Conservation (phyloP, 2,113 vertebrate genomes). For the Solenodon paradoxus region DNA sequence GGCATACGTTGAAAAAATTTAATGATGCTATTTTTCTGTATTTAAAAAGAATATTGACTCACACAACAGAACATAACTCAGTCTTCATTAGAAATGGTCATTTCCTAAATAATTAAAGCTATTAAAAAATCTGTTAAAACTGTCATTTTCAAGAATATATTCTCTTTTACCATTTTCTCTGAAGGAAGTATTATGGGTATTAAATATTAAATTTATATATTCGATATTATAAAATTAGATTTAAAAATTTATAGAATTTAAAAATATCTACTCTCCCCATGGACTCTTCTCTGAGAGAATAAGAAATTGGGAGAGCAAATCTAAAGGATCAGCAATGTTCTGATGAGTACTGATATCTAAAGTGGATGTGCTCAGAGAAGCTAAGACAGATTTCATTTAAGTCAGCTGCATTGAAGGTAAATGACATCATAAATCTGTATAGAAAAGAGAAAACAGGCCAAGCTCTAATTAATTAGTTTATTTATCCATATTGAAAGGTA, state of each 20-base stretch:
- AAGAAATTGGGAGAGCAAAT: neutral
- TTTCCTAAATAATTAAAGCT: constrained; percentile 27
- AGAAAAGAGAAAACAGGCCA: neutral
- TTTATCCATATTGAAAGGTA: neutral
- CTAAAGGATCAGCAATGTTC: neutral
- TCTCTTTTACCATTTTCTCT: no score
- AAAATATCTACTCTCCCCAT: neutral
- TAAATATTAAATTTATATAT: no score
- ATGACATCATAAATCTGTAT: neutral
- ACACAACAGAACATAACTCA: neutral
- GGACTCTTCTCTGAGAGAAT: neutral
- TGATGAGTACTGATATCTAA: neutral
- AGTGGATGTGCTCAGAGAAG: neutral
- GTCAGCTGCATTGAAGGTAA: neutral
- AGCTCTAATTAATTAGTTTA: neutral
- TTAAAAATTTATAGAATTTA: no score
- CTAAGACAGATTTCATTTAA: neutral
- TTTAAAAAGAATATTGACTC: neutral
- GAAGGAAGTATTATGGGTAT: no score
- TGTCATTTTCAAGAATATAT: neutral
- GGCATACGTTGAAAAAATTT: neutral
- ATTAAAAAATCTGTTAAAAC: neutral
- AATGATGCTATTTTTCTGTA: neutral
- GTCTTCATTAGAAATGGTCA: neutral
- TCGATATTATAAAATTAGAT: no score